Evolutionary conservation across 2,113 vertebrate genomes (phyloP).

Genomic region (Psephotus haematonotus): DNA sequence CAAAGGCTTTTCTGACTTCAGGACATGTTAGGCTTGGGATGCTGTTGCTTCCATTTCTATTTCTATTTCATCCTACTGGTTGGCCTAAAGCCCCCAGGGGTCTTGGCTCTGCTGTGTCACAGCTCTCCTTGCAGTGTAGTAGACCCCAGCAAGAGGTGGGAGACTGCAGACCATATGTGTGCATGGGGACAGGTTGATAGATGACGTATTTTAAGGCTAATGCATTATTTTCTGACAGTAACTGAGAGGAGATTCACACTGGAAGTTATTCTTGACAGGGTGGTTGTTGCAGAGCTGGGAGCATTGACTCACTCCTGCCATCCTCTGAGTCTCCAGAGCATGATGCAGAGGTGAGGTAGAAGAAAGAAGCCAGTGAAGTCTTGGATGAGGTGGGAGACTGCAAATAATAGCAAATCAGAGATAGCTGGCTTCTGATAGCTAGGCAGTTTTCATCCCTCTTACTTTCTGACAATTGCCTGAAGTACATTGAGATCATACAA

Average conservation of each 20-base stretch:
- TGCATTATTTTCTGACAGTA: not conserved
- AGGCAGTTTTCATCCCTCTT: not conserved
- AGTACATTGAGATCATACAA: not conserved
- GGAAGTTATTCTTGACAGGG: not conserved
- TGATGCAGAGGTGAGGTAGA: not conserved
- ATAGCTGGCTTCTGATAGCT: not conserved
- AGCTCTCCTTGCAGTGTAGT: not conserved
- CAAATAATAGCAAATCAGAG: not conserved
- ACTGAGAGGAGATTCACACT: not conserved
- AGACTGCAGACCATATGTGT: not conserved
- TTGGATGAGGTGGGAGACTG: not conserved
- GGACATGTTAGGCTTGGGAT: not conserved
- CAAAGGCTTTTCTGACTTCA: not conserved
- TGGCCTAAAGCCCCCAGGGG: not conserved
- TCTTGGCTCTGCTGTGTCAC: not conserved
- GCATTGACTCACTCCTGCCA: slow-evolving; percentile 1
- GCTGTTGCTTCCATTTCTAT: not conserved
- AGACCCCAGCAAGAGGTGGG: not conserved
- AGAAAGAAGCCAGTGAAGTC: not conserved
- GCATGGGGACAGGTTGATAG: not conserved
- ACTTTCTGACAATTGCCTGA: not conserved
- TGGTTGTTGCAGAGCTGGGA: not conserved
- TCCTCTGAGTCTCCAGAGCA: not conserved
- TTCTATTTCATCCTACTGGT: not conserved
- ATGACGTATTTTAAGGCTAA: not conserved